phyloP scores from a whole-genome alignment of 1,140 invertebrate genomes.

The Atopsyche davidsoni region DNA sequence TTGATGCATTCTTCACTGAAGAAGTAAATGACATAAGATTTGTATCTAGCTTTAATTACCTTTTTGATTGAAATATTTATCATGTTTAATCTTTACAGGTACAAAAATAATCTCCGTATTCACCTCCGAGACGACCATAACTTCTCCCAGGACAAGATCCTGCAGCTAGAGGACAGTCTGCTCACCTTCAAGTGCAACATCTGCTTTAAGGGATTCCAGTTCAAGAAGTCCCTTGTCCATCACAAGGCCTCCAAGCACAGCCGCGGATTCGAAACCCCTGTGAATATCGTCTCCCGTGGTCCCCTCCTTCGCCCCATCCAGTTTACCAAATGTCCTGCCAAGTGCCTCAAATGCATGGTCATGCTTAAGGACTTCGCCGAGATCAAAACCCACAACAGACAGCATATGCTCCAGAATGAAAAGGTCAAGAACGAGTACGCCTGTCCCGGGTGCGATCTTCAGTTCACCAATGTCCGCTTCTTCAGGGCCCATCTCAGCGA shows the following conservation, averaged over 20 bases:
- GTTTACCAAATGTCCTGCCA: slow-evolving; percentile 36
- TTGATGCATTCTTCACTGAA: too few relatives aligned
- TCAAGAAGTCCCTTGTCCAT: slow-evolving; percentile 37
- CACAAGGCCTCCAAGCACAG: slow-evolving; percentile 35
- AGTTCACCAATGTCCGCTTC: slow-evolving; percentile 34
- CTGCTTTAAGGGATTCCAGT: slow-evolving; percentile 42
- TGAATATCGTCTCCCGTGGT: background rate
- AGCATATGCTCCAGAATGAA: slow-evolving; percentile 39
- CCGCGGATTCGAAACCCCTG: background rate
- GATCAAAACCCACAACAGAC: slow-evolving; percentile 42
- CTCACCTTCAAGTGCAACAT: slow-evolving; percentile 33
- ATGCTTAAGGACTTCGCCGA: slow-evolving; percentile 39
- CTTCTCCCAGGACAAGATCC: background rate
- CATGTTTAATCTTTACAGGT: slow-evolving; percentile 6
- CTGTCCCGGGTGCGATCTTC: slow-evolving; percentile 38
- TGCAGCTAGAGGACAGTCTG: slow-evolving; percentile 1
- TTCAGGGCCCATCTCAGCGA: slow-evolving; percentile 19
- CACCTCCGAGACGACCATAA: slow-evolving; percentile 11
- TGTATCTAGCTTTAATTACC: too few relatives aligned
- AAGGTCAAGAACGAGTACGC: slow-evolving; percentile 44
- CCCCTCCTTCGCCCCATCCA: slow-evolving; percentile 33
- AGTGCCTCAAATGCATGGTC: slow-evolving; percentile 43
- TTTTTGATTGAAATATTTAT: too few relatives aligned
- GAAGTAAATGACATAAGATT: too few relatives aligned
- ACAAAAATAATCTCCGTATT: slow-evolving; percentile 6